A percentile compares a stretch with the other conserved stretches of the same genome.
phyloP scores from a whole-genome alignment of 2,113 vertebrate species.

The Pterocles gutturalis region DNA sequence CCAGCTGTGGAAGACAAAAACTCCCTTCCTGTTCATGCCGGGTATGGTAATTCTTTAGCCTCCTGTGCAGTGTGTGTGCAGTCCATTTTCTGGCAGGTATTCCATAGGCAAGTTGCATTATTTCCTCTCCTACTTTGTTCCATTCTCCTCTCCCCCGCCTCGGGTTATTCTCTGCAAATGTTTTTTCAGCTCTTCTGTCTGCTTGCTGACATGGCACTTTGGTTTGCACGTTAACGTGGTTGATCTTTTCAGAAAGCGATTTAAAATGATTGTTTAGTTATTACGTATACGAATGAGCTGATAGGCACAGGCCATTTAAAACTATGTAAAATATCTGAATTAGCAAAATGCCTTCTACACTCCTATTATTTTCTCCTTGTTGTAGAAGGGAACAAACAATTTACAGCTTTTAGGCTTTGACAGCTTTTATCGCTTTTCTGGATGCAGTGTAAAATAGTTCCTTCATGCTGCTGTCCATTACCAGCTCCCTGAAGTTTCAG shows the following conservation, averaged over 20 bases:
- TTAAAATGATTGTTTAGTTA: slow-evolving; percentile 39
- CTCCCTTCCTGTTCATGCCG: background rate
- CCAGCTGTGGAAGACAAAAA: slow-evolving; percentile 43
- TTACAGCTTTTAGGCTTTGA: background rate
- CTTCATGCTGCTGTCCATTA: background rate
- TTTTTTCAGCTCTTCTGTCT: slow-evolving; percentile 26
- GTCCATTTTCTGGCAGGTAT: slow-evolving; percentile 49
- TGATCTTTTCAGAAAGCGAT: slow-evolving; percentile 42
- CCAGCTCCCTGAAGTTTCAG: background rate
- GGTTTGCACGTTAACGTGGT: slow-evolving; percentile 12
- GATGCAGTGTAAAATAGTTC: background rate
- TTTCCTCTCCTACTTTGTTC: slow-evolving; percentile 26
- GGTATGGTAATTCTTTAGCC: slow-evolving; percentile 26
- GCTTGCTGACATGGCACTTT: slow-evolving; percentile 33
- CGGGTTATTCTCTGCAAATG: slow-evolving; percentile 18
- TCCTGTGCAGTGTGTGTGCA: slow-evolving; percentile 5
- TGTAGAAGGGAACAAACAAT: background rate
- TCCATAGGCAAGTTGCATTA: background rate
- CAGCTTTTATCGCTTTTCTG: slow-evolving; percentile 3
- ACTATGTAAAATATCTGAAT: background rate
- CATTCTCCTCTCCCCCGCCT: background rate
- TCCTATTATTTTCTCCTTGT: background rate
- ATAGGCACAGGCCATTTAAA: slow-evolving; percentile 2
- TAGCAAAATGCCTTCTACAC: background rate
- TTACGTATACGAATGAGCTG: background rate